phyloP scores from a whole-genome alignment of 1,140 invertebrate genomes.

The Tyrophagus putrescentiae region DNA sequence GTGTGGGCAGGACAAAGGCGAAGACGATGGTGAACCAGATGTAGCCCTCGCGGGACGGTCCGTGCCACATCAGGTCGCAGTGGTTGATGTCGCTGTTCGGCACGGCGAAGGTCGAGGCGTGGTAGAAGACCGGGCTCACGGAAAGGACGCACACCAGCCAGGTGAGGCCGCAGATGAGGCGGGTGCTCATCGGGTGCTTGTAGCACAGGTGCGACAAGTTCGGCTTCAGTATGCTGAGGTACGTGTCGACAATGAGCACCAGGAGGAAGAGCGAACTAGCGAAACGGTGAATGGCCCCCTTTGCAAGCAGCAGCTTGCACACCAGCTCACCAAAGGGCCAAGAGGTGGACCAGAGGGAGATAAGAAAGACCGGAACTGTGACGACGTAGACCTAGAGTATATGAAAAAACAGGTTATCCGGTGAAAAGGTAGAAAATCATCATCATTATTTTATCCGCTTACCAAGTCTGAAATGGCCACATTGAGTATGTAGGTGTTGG shows the following conservation, averaged over 20 bases:
- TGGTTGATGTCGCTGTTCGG: slow-evolving; percentile 17
- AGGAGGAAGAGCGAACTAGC: slow-evolving; percentile 16
- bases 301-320: slow-evolving; percentile 14
- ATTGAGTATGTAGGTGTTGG: slow-evolving; percentile 19
- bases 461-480: slow-evolving; percentile 16
- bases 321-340: slow-evolving; percentile 20
- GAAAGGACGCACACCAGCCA: slow-evolving; percentile 14
- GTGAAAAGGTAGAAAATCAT: no score
- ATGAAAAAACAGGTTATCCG: no score
- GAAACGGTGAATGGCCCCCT: slow-evolving; percentile 18
- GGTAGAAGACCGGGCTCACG: slow-evolving; percentile 15
- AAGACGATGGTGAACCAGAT: slow-evolving; percentile 19
- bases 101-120: slow-evolving; percentile 15
- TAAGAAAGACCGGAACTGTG: slow-evolving; percentile 17
- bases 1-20: slow-evolving; percentile 16
- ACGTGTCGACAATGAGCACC: slow-evolving; percentile 10
- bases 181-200: not conserved
- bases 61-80: slow-evolving; percentile 18
- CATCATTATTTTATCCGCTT: no score
- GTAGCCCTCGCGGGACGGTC: slow-evolving; percentile 1
- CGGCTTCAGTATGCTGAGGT: slow-evolving; percentile 17
- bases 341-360: slow-evolving; percentile 17
- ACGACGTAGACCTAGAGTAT: slow-evolving; percentile 18
- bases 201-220: slow-evolving; percentile 14
- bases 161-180: slow-evolving; percentile 6